phyloP scores from a whole-genome alignment of 2,113 vertebrate genomes.

The Leuciscus idus region DNA sequence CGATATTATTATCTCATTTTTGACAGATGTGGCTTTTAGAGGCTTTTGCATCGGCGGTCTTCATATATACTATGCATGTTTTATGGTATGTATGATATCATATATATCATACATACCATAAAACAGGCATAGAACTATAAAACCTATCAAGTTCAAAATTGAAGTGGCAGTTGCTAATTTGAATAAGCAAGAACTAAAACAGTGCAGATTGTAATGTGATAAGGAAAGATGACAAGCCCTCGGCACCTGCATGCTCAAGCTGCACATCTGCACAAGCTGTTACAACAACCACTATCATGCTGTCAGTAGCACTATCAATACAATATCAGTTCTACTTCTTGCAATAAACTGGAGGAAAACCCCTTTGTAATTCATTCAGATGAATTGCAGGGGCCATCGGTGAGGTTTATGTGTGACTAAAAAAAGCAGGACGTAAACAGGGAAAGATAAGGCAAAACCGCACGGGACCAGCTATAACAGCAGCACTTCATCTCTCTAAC shows the following conservation, averaged over 20 bases:
- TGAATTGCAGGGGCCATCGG: background rate
- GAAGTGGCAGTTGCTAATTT: slow-evolving; percentile 17
- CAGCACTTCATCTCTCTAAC: slow-evolving; percentile 4
- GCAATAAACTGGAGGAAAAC: background rate
- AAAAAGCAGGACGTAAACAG: background rate
- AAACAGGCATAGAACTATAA: background rate
- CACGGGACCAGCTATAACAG: background rate
- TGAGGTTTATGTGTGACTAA: background rate
- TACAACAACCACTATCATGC: background rate
- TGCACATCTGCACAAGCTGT: slow-evolving; percentile 18
- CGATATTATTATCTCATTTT: too few relatives aligned
- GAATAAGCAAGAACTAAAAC: background rate
- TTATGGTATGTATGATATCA: too few relatives aligned
- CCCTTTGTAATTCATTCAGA: background rate
- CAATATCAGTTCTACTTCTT: background rate
- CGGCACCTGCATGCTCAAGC: slow-evolving; percentile 30
- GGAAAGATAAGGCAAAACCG: background rate
- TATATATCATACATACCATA: background rate
- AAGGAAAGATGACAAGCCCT: slow-evolving; percentile 17
- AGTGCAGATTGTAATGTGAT: slow-evolving; percentile 26
- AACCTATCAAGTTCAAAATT: background rate
- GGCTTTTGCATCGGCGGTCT: too few relatives aligned
- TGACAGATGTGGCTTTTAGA: too few relatives aligned
- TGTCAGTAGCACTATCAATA: background rate
- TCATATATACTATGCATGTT: too few relatives aligned